These are phyloP conservation scores for Drosophila tropicalis DNA, from an alignment of 1,140 invertebrate genomes.

Conservation along the genomic window DNA sequence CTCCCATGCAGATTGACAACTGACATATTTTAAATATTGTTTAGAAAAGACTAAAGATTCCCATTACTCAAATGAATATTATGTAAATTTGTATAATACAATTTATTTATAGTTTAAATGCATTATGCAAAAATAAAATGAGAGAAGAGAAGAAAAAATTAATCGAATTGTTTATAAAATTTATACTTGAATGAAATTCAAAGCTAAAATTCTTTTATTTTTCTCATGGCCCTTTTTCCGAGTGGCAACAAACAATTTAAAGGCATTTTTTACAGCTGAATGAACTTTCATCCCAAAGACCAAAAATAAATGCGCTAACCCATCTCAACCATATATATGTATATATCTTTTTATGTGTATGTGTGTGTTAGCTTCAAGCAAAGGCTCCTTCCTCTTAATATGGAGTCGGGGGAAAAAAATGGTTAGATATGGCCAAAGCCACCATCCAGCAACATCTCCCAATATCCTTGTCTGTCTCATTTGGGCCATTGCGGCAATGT, in stretches of 20 bases:
- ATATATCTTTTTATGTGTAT: background rate
- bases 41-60: no score
- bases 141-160: background rate
- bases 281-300: conserved; percentile 64
- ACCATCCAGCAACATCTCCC: background rate
- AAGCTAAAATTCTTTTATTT: conserved; percentile 53
- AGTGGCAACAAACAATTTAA: conserved; percentile 58
- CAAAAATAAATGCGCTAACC: conserved; percentile 73
- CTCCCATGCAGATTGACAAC: no score
- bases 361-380: background rate
- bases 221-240: conserved; percentile 29
- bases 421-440: conserved; percentile 1
- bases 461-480: conserved; percentile 42
- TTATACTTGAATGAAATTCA: conserved; percentile 51
- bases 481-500: conserved; percentile 54
- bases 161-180: conserved; percentile 39
- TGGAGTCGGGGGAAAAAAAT: conserved; percentile 10
- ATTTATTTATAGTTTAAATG: conserved; percentile 25
- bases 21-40: no score
- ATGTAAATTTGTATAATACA: no score
- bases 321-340: conserved; percentile 21
- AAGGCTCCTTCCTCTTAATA: background rate
- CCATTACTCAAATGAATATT: no score
- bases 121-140: background rate
- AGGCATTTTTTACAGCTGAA: conserved; percentile 63